Conservation (phyloP, 2,888 invertebrate genomes). For the Carpatolechia fugitivella region DNA sequence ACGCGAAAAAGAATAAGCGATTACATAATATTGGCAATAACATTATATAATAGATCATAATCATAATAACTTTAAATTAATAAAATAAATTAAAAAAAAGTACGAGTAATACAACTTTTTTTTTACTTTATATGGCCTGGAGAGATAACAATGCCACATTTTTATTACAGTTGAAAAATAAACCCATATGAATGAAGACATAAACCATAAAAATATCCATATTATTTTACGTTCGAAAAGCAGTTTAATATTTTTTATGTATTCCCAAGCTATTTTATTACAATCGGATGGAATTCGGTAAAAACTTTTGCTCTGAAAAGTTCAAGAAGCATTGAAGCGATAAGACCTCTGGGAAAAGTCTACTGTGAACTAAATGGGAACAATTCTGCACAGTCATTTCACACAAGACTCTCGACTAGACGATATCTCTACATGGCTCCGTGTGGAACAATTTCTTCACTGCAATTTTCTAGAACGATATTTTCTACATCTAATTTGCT, state of each 20-base stretch:
- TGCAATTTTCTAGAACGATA: neutral
- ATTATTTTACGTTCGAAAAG: neutral
- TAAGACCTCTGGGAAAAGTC: slow-evolving; percentile 5
- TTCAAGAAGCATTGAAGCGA: slow-evolving; percentile 3
- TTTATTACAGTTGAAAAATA: too few relatives aligned
- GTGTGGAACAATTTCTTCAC: neutral
- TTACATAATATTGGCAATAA: too few relatives aligned
- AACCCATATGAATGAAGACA: neutral
- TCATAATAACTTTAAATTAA: too few relatives aligned
- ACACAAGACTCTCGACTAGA: neutral
- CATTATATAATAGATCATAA: too few relatives aligned
- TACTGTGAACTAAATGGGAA: slow-evolving; percentile 3
- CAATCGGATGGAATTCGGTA: neutral
- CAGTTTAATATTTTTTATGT: neutral
- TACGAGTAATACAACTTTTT: too few relatives aligned
- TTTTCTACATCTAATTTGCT: neutral
- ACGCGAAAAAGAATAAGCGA: too few relatives aligned
- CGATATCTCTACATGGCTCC: slow-evolving; percentile 3
- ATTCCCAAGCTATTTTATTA: neutral
- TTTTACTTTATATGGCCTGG: too few relatives aligned
- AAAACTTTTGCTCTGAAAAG: neutral
- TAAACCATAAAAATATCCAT: neutral
- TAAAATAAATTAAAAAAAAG: too few relatives aligned
- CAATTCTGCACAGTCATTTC: slow-evolving; percentile 2
- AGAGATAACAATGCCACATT: too few relatives aligned